These are phyloP conservation scores for Girardinus metallicus DNA, from an alignment of 2,797 vertebrate genomes.

Conservation along the genomic window DNA sequence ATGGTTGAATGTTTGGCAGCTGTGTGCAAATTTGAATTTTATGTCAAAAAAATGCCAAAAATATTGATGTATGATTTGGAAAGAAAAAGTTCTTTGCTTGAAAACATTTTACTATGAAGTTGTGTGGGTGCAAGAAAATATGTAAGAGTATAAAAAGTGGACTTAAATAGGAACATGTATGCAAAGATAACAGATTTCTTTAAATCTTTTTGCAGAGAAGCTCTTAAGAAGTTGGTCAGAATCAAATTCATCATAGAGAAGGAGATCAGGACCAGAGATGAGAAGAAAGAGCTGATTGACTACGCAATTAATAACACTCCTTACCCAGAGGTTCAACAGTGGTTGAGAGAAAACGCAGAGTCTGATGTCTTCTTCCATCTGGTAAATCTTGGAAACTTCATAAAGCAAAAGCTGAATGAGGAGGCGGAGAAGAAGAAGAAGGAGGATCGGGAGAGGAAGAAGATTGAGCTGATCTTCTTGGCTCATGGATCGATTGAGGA, in stretches of 20 bases:
- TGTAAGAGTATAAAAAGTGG: too few species aligned
- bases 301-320: not conserved
- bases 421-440: not conserved
- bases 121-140: not conserved
- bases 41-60: not conserved
- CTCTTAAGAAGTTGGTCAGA: not conserved
- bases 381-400: not conserved
- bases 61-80: not conserved
- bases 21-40: not conserved
- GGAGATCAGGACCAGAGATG: not conserved
- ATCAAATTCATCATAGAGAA: slow-evolving; percentile 6
- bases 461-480: not conserved
- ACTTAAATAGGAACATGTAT: not conserved
- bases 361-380: slow-evolving; percentile 1
- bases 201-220: slow-evolving; percentile 3
- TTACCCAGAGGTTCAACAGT: not conserved
- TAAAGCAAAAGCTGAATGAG: not conserved
- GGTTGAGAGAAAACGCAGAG: slow-evolving; percentile 8
- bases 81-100: too few species aligned
- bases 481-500: slow-evolving; percentile 5
- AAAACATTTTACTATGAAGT: too few species aligned
- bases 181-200: not conserved
- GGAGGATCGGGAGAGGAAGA: not conserved
- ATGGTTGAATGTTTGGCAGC: not conserved
- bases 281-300: not conserved